Evolutionary conservation across 2,113 vertebrate species (phyloP).

Genomic region (Corythornis cristatus): DNA sequence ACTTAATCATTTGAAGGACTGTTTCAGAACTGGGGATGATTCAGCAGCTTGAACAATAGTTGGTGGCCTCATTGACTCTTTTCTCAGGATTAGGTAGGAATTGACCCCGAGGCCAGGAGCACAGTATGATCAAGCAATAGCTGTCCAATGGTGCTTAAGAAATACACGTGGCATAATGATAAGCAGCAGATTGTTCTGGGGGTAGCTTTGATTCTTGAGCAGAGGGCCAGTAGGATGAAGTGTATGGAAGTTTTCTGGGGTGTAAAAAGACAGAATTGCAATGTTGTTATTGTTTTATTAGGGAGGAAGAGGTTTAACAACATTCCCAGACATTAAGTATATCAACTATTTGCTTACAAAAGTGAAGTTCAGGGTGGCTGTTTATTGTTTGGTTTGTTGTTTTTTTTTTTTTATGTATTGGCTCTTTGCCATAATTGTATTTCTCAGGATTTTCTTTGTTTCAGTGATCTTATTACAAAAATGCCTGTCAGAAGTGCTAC

Average conservation of each 20-base stretch:
- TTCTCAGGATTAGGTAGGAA: background rate
- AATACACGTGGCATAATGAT: background rate
- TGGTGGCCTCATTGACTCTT: background rate
- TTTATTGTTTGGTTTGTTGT: background rate
- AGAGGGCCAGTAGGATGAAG: background rate
- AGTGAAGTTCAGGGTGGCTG: background rate
- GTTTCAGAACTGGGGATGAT: background rate
- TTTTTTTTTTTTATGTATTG: background rate
- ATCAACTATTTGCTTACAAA: background rate
- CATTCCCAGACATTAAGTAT: background rate
- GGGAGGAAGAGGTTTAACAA: background rate
- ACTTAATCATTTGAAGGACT: background rate
- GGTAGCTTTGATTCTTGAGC: background rate
- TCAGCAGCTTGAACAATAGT: background rate
- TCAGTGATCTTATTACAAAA: background rate
- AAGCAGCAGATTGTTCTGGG: background rate
- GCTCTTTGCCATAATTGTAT: background rate
- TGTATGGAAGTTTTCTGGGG: background rate
- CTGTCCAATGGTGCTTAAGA: background rate
- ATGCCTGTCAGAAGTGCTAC: background rate
- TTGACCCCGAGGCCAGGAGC: background rate
- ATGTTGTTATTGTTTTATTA: background rate
- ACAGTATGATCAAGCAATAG: background rate
- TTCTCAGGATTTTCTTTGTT: background rate
- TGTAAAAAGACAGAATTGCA: background rate